Base-by-base conservation (phyloP, 2,888 invertebrate species). In the Hedychridium roseum region DNA sequence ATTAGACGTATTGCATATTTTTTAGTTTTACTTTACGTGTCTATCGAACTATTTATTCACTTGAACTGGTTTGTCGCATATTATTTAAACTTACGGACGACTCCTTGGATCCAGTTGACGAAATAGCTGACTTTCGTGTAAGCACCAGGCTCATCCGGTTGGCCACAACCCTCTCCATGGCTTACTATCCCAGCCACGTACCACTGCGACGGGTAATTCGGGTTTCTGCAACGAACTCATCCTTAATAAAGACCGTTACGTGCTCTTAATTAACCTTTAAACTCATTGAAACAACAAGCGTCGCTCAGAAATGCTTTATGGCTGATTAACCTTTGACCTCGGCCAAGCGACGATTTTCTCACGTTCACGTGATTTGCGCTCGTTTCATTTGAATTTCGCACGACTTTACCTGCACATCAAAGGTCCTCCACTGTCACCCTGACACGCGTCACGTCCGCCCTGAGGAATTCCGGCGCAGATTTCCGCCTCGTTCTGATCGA, bases 401-500 rank as follows among this genome's bases (percentile, higher is more conserved):
- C n/a, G n/a, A n/a, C 6, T 23, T 1, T 57, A 81, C 80, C 70
- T 86, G 79, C 93, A 93, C 76, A 92, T 84, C 37, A 93, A 83
- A 35, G 93, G 93, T 0, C 93, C 92, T 34, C 93, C 93, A 59
- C 92, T 92, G 69, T 91, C 90, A 35, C 90, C 91, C 82, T 90
- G 92, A 63, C 94, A 94, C 2, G 93, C 88, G 78, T 94, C 94
- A 70, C 84, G 86, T 2, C 92, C 92, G 2, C 94, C 94, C 72
- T 85, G 83, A 2, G 73, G 69, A 30, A 85, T 81, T 0, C 92
- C 93, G 0, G 93, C 93, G 73, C 93, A 93, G 44, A 93, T 86
- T 77, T 87, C 87, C 47, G 84, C 84, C 0, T 87, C 86, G 48
- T 83, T 84, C 55, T 79, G 80, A 74, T 92, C 92, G 54, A 84